phyloP scores from a whole-genome alignment of 1,140 invertebrate genomes.

The Drosophila biarmipes region DNA sequence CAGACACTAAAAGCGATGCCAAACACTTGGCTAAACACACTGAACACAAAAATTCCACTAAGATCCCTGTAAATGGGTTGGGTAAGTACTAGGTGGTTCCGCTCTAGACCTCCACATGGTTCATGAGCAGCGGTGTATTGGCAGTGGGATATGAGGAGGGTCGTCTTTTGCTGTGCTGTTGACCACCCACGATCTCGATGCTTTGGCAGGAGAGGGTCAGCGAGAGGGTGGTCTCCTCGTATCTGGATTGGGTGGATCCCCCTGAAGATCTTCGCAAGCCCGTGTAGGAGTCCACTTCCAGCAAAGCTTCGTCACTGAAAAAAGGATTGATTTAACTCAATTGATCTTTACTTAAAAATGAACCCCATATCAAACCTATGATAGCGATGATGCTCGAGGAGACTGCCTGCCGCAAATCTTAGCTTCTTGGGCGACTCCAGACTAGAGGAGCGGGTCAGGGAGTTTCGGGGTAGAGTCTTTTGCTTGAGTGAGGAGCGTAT shows the following conservation, averaged over 20 bases:
- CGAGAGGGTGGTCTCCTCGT: conserved; percentile 82
- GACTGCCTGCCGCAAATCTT: conserved; percentile 90
- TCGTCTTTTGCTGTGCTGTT: conserved; percentile 56
- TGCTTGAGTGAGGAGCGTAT: conserved; percentile 88
- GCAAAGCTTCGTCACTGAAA: conserved; percentile 86
- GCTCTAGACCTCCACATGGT: conserved; percentile 72
- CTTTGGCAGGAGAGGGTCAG: conserved; percentile 84
- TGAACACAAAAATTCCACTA: conserved; percentile 55
- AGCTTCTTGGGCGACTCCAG: conserved; percentile 92
- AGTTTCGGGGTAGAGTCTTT: conserved; percentile 71
- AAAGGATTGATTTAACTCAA: background rate
- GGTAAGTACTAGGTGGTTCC: conserved; percentile 17
- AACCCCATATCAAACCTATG: conserved; percentile 73
- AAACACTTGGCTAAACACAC: conserved; percentile 54
- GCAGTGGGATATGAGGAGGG: conserved; percentile 79
- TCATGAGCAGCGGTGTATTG: conserved; percentile 77
- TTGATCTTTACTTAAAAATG: background rate
- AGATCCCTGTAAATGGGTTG: conserved; percentile 46
- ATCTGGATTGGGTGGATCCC: conserved; percentile 72
- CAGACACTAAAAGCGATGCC: conserved; percentile 59
- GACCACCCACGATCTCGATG: conserved; percentile 75
- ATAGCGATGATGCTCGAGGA: conserved; percentile 88
- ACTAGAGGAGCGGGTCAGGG: conserved; percentile 87
- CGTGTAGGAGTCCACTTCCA: conserved; percentile 85
- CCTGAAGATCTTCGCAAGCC: conserved; percentile 83